Conservation (phyloP, 2,888 invertebrate species). For the Lathronympha strigana region DNA sequence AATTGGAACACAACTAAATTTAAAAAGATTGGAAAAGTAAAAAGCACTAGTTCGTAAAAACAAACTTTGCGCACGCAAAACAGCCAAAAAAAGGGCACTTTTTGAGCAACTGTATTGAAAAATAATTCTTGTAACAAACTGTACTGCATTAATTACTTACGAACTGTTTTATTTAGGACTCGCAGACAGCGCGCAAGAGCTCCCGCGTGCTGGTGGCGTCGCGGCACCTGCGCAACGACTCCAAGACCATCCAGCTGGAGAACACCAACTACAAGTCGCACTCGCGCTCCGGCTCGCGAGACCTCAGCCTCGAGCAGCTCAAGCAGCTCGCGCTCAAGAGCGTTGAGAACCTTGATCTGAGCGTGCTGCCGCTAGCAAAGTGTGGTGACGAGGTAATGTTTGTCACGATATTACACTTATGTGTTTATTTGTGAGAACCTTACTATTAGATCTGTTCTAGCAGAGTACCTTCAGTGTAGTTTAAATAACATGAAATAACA, state of each 20-base stretch:
- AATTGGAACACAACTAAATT: too few relatives aligned
- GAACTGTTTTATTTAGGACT: conserved; percentile 56
- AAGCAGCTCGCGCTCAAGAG: conserved; percentile 77
- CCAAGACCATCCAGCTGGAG: conserved; percentile 39
- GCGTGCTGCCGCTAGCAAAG: conserved; percentile 68
- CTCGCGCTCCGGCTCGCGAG: conserved; percentile 82
- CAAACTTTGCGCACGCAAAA: too few relatives aligned
- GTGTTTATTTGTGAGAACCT: too few relatives aligned
- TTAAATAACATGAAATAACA: too few relatives aligned
- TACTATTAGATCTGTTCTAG: too few relatives aligned
- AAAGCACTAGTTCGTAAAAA: too few relatives aligned
- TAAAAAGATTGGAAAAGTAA: too few relatives aligned
- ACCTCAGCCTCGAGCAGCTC: conserved; percentile 76
- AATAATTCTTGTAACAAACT: too few relatives aligned
- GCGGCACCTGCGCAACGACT: conserved; percentile 69
- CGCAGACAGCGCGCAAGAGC: conserved; percentile 56
- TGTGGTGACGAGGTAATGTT: conserved; percentile 62
- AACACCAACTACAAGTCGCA: conserved; percentile 63
- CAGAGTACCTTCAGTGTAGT: too few relatives aligned
- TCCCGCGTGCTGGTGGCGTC: conserved; percentile 80
- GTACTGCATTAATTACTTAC: not conserved
- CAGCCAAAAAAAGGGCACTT: too few relatives aligned
- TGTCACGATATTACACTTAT: too few relatives aligned
- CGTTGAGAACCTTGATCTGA: conserved; percentile 76
- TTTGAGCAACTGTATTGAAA: too few relatives aligned